A percentile compares a stretch with the other conserved stretches of the same genome.
These are phyloP conservation scores for Sapajus apella DNA, from an alignment of 2,113 vertebrate species.

Conservation along the genomic window DNA sequence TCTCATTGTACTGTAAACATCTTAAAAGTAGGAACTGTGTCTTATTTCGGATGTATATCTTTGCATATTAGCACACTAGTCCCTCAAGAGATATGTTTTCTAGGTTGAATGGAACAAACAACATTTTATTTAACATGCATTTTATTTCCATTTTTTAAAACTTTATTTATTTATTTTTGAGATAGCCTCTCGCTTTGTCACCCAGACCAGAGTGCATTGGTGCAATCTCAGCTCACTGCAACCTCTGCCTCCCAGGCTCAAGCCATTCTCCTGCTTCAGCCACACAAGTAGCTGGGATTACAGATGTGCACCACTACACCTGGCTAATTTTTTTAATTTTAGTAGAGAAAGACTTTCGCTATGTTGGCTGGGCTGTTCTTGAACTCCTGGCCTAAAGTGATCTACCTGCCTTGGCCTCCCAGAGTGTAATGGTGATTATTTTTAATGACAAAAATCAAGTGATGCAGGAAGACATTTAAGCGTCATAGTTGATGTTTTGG, in stretches of 20 bases:
- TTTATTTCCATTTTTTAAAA: background rate
- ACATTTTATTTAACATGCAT: background rate
- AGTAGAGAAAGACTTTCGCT: background rate
- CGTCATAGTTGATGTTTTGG: background rate
- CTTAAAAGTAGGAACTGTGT: background rate
- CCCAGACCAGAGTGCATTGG: background rate
- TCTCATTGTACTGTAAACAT: background rate
- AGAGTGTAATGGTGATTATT: background rate
- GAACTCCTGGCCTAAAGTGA: background rate
- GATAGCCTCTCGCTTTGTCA: background rate
- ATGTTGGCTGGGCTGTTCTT: background rate
- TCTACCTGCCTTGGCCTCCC: background rate
- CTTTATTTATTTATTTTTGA: background rate
- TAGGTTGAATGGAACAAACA: background rate
- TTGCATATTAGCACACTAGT: background rate
- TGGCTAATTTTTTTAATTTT: background rate
- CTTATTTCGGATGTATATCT: background rate
- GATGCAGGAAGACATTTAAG: background rate
- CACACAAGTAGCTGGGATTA: background rate
- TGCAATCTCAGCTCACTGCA: background rate
- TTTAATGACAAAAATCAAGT: slow-evolving; percentile 26
- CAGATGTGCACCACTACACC: background rate
- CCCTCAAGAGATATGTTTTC: background rate
- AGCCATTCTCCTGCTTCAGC: background rate
- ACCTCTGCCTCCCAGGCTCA: background rate